Evolutionary conservation across 2,797 vertebrate species (phyloP).

Genomic region (Propithecus perrieri): DNA sequence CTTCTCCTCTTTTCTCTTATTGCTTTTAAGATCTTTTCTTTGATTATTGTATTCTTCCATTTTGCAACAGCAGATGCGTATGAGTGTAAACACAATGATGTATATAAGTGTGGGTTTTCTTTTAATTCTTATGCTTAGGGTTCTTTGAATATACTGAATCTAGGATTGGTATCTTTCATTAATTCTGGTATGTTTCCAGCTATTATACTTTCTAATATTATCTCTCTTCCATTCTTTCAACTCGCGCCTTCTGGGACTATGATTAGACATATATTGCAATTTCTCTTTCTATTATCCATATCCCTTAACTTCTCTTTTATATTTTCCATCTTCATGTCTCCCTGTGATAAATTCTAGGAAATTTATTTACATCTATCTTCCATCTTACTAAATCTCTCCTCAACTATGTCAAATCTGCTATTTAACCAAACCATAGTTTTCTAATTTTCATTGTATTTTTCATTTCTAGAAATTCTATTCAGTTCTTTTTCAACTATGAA

Average conservation of each 20-base stretch:
- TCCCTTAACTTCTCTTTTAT: neutral
- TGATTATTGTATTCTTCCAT: neutral
- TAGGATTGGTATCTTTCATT: neutral
- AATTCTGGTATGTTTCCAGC: neutral
- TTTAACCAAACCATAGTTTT: neutral
- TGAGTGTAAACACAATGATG: neutral
- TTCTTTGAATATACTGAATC: neutral
- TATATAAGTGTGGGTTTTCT: neutral
- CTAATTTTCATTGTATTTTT: neutral
- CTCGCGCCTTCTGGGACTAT: neutral
- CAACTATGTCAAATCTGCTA: neutral
- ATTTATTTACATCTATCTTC: neutral
- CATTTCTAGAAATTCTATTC: conserved; percentile 16
- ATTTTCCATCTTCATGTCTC: neutral
- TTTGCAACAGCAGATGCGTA: neutral
- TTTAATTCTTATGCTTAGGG: neutral
- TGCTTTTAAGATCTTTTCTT: neutral
- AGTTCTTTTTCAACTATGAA: neutral
- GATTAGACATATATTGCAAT: neutral
- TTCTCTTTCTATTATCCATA: neutral
- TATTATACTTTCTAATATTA: neutral
- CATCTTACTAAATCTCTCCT: neutral
- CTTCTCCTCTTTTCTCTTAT: neutral
- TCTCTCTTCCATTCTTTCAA: neutral
- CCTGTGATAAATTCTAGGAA: neutral